These are phyloP conservation scores for Sebastes hubbsi DNA, from an alignment of 2,797 vertebrate species.

Conservation along the genomic window DNA sequence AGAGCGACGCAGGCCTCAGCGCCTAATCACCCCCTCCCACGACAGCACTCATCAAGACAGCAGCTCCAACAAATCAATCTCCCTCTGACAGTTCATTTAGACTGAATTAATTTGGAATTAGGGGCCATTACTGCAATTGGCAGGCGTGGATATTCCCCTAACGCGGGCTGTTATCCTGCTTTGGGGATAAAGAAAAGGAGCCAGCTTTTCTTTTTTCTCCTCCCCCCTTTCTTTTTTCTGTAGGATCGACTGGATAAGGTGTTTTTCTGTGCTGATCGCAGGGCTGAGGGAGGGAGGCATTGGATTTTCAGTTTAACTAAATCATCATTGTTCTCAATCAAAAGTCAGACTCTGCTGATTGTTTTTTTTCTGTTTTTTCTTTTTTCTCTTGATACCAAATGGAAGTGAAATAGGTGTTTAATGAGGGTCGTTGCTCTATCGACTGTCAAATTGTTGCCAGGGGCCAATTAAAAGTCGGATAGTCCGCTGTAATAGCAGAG, in stretches of 20 bases:
- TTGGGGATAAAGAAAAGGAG: conserved; percentile 78
- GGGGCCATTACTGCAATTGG: conserved; percentile 92
- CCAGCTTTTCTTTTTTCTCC: conserved; percentile 64
- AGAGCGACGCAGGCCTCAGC: conserved; percentile 80
- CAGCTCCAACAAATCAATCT: conserved; percentile 93
- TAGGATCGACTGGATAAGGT: conserved; percentile 80
- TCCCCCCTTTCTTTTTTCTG: conserved; percentile 6
- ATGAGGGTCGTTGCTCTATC: conserved; percentile 70
- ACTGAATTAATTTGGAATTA: conserved; percentile 98
- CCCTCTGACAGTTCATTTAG: conserved; percentile 95
- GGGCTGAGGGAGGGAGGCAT: conserved; percentile 73
- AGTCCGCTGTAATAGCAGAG: conserved; percentile 20
- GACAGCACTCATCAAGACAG: conserved; percentile 88
- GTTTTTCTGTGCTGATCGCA: conserved; percentile 77
- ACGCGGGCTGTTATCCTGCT: conserved; percentile 83
- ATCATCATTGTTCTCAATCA: conserved; percentile 82
- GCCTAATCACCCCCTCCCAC: conserved; percentile 87
- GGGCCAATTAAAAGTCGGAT: conserved; percentile 67
- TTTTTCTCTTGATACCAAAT: conserved; percentile 49
- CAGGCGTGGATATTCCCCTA: conserved; percentile 89
- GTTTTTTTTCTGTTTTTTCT: conserved; percentile 52
- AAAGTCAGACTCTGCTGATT: conserved; percentile 72
- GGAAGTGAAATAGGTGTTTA: conserved; percentile 72
- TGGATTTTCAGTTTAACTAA: conserved; percentile 82
- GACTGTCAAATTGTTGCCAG: conserved; percentile 69